Evolutionary conservation across 2,888 invertebrate species (phyloP).

Genomic region (Acheta domesticus): DNA sequence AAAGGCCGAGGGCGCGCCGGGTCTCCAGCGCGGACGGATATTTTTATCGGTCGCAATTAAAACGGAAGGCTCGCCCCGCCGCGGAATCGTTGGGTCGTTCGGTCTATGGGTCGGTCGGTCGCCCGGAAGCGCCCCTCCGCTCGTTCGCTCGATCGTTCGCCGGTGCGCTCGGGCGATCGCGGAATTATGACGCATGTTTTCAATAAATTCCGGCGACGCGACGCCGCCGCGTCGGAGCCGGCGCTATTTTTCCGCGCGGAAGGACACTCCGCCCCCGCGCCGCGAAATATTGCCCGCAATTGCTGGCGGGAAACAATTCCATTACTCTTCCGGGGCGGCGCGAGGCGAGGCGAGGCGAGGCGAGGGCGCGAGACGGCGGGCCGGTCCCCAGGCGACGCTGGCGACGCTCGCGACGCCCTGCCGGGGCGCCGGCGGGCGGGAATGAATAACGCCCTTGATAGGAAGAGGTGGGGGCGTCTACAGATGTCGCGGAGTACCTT

Average conservation of each 20-base stretch:
- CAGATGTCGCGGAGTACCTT: neutral
- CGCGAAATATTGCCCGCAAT: constrained; percentile 1
- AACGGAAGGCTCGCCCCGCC: too few relatives aligned
- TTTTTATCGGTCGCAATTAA: too few relatives aligned
- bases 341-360: neutral
- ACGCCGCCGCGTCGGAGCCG: neutral
- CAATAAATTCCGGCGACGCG: neutral
- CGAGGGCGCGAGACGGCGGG: too few relatives aligned
- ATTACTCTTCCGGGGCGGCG: neutral
- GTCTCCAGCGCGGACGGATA: too few relatives aligned
- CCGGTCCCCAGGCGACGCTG: too few relatives aligned
- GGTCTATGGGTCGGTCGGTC: too few relatives aligned
- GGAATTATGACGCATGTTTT: neutral
- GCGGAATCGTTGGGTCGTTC: too few relatives aligned
- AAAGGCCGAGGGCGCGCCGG: too few relatives aligned
- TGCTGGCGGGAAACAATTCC: neutral
- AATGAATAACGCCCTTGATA: neutral
- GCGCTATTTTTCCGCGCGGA: neutral
- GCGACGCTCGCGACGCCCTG: neutral
- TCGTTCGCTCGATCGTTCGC: neutral
- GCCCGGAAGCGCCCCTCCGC: too few relatives aligned
- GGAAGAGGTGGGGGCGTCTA: neutral
- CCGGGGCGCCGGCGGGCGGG: neutral
- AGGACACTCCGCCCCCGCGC: neutral
- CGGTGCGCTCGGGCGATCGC: neutral